Conservation (phyloP, 2,888 invertebrate genomes). For the Macropis europaea region DNA sequence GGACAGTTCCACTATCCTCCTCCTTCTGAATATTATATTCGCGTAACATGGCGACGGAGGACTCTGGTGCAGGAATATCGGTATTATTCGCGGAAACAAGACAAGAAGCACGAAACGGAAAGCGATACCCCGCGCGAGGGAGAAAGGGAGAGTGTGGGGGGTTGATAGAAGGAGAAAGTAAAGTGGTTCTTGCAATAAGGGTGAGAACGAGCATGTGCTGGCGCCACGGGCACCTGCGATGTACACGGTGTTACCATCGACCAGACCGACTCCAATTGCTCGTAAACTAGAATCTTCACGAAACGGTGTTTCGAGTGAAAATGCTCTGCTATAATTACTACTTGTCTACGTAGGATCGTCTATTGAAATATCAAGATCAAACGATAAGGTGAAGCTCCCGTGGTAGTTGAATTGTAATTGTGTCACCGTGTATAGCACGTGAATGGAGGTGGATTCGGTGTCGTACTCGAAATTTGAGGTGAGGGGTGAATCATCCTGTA, state of each 20-base stretch:
- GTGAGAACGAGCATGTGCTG: constrained; percentile 69
- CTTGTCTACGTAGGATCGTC: no score
- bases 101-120: constrained; percentile 36
- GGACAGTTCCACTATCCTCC: constrained; percentile 27
- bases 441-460: no score
- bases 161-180: constrained; percentile 35
- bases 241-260: constrained; percentile 17
- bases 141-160: background rate
- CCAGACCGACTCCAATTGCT: background rate
- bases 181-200: constrained; percentile 69
- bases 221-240: constrained; percentile 48
- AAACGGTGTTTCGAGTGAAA: no score
- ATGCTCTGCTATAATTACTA: background rate
- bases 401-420: no score
- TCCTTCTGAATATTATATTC: constrained; percentile 61
- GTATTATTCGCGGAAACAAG: constrained; percentile 36
- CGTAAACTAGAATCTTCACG: no score
- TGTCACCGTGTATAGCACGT: no score
- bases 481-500: no score
- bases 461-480: no score
- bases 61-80: constrained; percentile 55
- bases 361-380: no score
- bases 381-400: no score
- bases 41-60: constrained; percentile 42
- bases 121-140: constrained; percentile 5